Evolutionary conservation across 2,888 invertebrate species (phyloP).

Genomic region (Drosophila heteroneura): DNA sequence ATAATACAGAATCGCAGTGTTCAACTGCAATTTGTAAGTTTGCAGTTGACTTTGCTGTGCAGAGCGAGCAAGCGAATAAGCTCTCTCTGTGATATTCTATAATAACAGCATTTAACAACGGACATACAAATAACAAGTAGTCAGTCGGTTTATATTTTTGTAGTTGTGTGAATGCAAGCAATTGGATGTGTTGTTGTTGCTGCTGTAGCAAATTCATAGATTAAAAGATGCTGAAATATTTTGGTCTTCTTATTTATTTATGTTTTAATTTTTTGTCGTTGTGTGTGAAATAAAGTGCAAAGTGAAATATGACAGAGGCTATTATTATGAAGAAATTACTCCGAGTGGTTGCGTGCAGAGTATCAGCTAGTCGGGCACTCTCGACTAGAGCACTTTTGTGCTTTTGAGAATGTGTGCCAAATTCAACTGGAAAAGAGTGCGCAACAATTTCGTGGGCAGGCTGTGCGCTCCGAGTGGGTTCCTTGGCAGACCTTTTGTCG

Average conservation of each 20-base stretch:
- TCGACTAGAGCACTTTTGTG: neutral
- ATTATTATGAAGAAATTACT: neutral
- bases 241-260: neutral
- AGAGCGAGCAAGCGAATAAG: neutral
- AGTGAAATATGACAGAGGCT: neutral
- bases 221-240: neutral
- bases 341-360: neutral
- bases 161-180: neutral
- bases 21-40: neutral
- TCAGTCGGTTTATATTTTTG: neutral
- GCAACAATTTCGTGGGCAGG: conserved; percentile 46
- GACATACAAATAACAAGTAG: neutral
- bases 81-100: neutral
- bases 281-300: neutral
- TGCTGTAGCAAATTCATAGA: neutral
- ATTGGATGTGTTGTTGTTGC: neutral
- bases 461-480: conserved; percentile 29
- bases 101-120: neutral
- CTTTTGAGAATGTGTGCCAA: conserved; percentile 35
- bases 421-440: conserved; percentile 9
- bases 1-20: neutral
- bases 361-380: neutral
- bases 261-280: neutral
- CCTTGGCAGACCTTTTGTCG: conserved; percentile 72
- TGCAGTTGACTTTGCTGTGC: neutral